phyloP scores from a whole-genome alignment of 2,113 vertebrate species.

The Lophotis ruficrista region DNA sequence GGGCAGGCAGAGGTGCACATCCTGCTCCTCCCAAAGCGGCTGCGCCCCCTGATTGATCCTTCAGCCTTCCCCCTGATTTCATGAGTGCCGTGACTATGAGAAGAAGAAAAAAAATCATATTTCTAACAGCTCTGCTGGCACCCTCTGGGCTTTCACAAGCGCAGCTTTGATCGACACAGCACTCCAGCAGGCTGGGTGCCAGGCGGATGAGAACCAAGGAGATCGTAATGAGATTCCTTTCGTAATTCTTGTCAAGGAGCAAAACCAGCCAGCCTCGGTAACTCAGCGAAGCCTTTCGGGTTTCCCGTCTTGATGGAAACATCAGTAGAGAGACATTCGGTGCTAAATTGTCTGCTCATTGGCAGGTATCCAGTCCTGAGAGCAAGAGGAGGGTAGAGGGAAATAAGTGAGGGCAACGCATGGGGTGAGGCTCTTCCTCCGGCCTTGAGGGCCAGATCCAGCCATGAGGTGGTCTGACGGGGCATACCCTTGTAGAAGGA shows the following conservation, averaged over 20 bases:
- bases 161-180: not conserved
- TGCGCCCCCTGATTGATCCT: not conserved
- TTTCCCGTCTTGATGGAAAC: not conserved
- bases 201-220: not conserved
- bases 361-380: not conserved
- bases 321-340: not conserved
- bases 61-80: not conserved
- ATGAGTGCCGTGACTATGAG: accelerated
- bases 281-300: not conserved
- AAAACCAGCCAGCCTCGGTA: not conserved
- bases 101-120: not conserved
- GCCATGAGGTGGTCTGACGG: accelerated
- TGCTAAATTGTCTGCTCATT: not conserved
- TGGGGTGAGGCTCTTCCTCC: not conserved
- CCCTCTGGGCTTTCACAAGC: not conserved
- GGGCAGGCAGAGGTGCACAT: not conserved
- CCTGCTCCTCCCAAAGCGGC: not conserved
- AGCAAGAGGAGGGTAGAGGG: not conserved
- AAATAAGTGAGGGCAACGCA: not conserved
- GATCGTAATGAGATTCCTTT: constrained; percentile 2
- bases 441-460: not conserved
- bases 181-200: not conserved
- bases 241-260: not conserved
- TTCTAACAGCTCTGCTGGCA: not conserved
- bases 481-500: not conserved